A percentile compares a stretch with the other conserved stretches of the same genome.
phyloP scores from a whole-genome alignment of 2,888 invertebrate genomes.

The Polietes domitor region DNA sequence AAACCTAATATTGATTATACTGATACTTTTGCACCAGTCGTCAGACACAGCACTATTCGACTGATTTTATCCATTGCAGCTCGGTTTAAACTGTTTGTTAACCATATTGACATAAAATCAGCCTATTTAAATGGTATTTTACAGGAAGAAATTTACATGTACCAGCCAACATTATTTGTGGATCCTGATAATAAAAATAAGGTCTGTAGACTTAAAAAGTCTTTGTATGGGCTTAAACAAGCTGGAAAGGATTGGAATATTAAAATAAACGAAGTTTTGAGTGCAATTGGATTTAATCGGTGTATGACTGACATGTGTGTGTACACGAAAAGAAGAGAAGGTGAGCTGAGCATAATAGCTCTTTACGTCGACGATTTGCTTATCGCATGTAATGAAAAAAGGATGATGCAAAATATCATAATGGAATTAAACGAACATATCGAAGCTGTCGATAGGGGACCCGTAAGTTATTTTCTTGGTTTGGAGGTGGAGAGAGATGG shows the following conservation, averaged over 20 bases:
- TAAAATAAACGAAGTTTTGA: conserved; percentile 45
- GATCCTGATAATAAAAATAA: conserved; percentile 17
- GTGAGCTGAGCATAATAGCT: conserved; percentile 25
- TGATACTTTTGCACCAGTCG: conserved; percentile 8
- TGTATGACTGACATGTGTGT: conserved; percentile 56
- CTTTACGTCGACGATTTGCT: conserved; percentile 43
- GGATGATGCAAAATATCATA: conserved; percentile 21
- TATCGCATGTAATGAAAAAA: conserved; percentile 29
- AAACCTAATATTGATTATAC: neutral
- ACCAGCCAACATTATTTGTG: conserved; percentile 58
- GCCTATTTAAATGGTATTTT: conserved; percentile 64
- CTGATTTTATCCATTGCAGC: neutral
- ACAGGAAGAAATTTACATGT: conserved; percentile 62
- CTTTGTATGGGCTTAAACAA: conserved; percentile 51
- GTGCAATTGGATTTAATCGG: conserved; percentile 27
- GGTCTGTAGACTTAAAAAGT: conserved; percentile 44
- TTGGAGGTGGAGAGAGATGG: conserved; percentile 41
- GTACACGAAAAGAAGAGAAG: conserved; percentile 24
- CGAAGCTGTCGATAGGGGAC: conserved; percentile 32
- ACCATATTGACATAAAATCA: conserved; percentile 41
- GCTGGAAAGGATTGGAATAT: conserved; percentile 46
- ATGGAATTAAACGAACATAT: conserved; percentile 17
- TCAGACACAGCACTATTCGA: conserved; percentile 1
- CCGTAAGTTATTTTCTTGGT: conserved; percentile 26
- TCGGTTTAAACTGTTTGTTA: neutral